Evolutionary conservation across 2,113 vertebrate genomes (phyloP), one percentile per base, ranked within the genome.

Genomic region (Nicator chloris): DNA sequence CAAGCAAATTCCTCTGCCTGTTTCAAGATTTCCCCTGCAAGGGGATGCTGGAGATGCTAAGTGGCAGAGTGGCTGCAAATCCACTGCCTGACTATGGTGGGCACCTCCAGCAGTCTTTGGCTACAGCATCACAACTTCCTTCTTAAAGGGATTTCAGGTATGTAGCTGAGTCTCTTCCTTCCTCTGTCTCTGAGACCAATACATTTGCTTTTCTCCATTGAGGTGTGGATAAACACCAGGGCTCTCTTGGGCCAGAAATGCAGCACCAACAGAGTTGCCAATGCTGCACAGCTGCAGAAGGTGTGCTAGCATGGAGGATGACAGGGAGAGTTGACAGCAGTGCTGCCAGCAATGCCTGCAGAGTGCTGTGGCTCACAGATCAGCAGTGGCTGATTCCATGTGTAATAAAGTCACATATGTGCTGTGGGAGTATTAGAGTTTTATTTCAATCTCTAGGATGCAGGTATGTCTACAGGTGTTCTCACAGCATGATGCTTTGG

Each of bases 111-210:
- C 30, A 51, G 47, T 40, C 16, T 70, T 33, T 39, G 45, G 51
- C 18, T 33, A 21, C 33, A 18, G 28, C 28, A 42, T 26, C 11
- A 33, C n/a, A 37, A 15, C 33, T 33, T 75, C 40, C 51, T 57
- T 71, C 70, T 64, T 51, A 37, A 65, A 61, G 19, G 33, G 11
- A 54, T 68, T 84, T 87, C 39, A 59, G 39, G 47, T 49, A 40
- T 0, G 0, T 27, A 84, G 57, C 26, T 0, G 17, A 82, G 61
- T 12, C 18, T 63, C 8, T 27, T 64, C 27, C 27, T 27, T 45
- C 35, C 23, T 80, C 28, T 44, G 49, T 47, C 49, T 92, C 63
- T 79, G 40, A 88, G 64, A 75, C 1, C 28, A 20, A 9, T 7
- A 37, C 0, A 2, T n/a, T 65, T 59, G 24, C 47, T 88, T 75